phyloP scores from a whole-genome alignment of 2,797 vertebrate species.

The Pteronotus mesoamericanus region DNA sequence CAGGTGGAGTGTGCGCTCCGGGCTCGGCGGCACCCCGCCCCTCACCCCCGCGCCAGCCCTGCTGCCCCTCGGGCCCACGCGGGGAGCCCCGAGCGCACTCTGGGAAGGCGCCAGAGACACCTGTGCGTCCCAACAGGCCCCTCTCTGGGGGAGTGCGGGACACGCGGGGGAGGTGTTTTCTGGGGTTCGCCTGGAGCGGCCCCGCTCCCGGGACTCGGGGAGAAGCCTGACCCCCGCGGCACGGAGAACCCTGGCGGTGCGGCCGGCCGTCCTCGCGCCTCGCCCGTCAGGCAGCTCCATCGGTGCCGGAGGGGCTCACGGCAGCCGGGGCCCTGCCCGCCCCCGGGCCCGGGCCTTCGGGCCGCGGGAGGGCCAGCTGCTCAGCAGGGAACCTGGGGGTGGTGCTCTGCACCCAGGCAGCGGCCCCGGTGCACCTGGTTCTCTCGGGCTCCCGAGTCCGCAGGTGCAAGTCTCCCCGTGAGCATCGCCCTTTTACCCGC shows the following conservation, averaged over 20 bases:
- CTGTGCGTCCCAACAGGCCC: background rate
- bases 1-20: background rate
- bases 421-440: too few relatives aligned
- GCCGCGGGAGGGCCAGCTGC: background rate
- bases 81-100: background rate
- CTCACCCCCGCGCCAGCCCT: fast-evolving
- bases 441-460: background rate
- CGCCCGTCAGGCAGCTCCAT: background rate
- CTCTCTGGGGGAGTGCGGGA: too few relatives aligned
- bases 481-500: background rate
- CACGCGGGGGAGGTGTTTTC: fast-evolving
- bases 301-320: background rate
- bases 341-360: background rate
- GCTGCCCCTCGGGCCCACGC: fast-evolving
- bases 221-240: background rate
- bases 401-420: background rate
- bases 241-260: background rate
- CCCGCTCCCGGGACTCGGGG: too few relatives aligned
- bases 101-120: fast-evolving
- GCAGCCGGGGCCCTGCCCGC: background rate
- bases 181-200: too few relatives aligned
- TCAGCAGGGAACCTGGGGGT: background rate
- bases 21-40: background rate
- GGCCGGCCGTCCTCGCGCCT: background rate
- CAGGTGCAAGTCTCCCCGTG: background rate